Conservation (phyloP, 2,797 vertebrate species). For the Neomorphus geoffroyi region DNA sequence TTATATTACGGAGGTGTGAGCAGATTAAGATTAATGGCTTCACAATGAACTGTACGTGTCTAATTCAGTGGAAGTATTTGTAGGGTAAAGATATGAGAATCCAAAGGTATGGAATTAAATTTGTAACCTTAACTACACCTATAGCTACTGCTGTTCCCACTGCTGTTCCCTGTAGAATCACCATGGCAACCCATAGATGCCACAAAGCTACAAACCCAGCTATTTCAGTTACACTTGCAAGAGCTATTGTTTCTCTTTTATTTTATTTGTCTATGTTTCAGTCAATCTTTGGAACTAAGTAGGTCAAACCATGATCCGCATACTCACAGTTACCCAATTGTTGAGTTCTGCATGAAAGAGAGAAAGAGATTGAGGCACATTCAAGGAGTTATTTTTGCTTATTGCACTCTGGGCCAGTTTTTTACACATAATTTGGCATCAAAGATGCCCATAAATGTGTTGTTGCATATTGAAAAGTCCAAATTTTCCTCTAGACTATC, state of each 20-base stretch:
- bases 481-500: neutral
- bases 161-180: neutral
- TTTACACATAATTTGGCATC: neutral
- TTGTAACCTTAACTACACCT: neutral
- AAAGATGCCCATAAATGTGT: neutral
- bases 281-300: neutral
- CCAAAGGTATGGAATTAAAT: neutral
- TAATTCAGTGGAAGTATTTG: neutral
- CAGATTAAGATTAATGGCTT: neutral
- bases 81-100: neutral
- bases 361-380: neutral
- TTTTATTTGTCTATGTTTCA: neutral
- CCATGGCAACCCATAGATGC: constrained; percentile 17
- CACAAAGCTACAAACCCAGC: neutral
- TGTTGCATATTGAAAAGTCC: neutral
- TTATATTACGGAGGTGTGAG: neutral
- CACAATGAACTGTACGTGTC: neutral
- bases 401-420: neutral
- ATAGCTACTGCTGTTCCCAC: neutral
- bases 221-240: neutral
- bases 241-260: neutral
- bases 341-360: neutral
- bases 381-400: neutral
- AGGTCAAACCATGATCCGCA: neutral
- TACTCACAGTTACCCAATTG: fast-evolving